Evolutionary conservation across 1,140 invertebrate genomes (phyloP), one percentile per base, ranked within the genome.

Genomic region (Meloidogyne hapla): DNA sequence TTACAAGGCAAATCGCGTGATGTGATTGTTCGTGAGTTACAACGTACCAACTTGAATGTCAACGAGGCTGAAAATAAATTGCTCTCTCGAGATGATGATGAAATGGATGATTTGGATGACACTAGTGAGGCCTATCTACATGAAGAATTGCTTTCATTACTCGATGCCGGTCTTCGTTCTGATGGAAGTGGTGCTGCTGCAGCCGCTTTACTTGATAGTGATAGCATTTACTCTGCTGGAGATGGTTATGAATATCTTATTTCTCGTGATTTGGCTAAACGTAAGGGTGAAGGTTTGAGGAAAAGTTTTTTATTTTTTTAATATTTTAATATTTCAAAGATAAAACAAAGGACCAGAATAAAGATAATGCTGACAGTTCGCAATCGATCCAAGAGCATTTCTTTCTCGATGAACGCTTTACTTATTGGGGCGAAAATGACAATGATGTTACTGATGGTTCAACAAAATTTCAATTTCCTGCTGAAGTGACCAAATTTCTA

Each of bases 31-130:
- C 90, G 96, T 86, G 97, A 99, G 90, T 89, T 99, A 78, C 95
- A 97, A 91, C 92, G 94, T 87, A 90, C 90, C 87, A 91, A 91
- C 87, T 89, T 99, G 75, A 97, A 99, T 90, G 97, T 99, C 13
- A 99, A 99, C 88, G 90, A 98, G 84, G 97, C 97, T 67, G 97
- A 78, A 18, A 99, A 99, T 88, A 99, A 99, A 90, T 89, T 99
- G 64, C 89, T 99, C 77, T 97, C 94, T 71, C 92, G 96, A 75
- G 96, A 99, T 86, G 96, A 99, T 86, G 96, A 99, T 88, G 96
- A 98, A 69, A 77, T 69, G 26, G 84, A 84, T 45, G 83, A 85
- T 67, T 42, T 72, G 21, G 84, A 86, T 38, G 83, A 84, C 10
- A 81, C 71, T 13, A 70, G 76, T 9, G 84, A 85, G 13, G 79